phyloP scores from a whole-genome alignment of 1,140 invertebrate genomes.

The Bradysia coprophila region DNA sequence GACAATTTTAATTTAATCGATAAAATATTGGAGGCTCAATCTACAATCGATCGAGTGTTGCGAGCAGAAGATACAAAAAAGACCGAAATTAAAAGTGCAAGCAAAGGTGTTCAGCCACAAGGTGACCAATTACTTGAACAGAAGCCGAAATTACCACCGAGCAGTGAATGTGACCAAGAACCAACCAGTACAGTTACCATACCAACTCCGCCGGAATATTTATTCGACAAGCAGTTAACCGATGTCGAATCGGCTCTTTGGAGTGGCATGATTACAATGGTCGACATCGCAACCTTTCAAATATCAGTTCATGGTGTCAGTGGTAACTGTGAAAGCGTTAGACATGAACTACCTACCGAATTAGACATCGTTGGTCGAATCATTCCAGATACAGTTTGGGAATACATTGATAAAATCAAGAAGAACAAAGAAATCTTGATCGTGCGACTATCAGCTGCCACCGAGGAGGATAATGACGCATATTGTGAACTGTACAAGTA shows the following conservation, averaged over 20 bases:
- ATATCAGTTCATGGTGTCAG: constrained; percentile 52
- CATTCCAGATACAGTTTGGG: constrained; percentile 77
- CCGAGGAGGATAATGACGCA: constrained; percentile 60
- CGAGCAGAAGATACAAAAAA: constrained; percentile 12
- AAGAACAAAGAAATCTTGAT: constrained; percentile 79
- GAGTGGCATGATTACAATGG: constrained; percentile 77
- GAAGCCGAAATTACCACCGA: constrained; percentile 4
- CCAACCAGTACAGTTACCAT: constrained; percentile 35
- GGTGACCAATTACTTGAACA: constrained; percentile 8
- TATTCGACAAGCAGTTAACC: constrained; percentile 7
- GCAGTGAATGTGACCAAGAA: constrained; percentile 35
- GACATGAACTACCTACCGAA: constrained; percentile 53
- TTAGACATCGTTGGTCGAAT: constrained; percentile 84
- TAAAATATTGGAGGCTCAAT: constrained; percentile 11
- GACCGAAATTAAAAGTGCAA: constrained; percentile 15
- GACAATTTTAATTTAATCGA: constrained; percentile 15
- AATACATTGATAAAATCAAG: constrained; percentile 82
- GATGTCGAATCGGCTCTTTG: constrained; percentile 29
- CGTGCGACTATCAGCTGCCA: constrained; percentile 55
- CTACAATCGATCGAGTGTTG: neutral
- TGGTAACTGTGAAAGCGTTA: constrained; percentile 45
- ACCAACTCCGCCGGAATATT: constrained; percentile 19
- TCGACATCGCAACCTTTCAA: constrained; percentile 76
- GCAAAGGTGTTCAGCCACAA: constrained; percentile 13
- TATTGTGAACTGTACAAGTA: constrained; percentile 84